Base-by-base conservation (phyloP, 2,888 invertebrate species). In the Patella ulyssiponensis region DNA sequence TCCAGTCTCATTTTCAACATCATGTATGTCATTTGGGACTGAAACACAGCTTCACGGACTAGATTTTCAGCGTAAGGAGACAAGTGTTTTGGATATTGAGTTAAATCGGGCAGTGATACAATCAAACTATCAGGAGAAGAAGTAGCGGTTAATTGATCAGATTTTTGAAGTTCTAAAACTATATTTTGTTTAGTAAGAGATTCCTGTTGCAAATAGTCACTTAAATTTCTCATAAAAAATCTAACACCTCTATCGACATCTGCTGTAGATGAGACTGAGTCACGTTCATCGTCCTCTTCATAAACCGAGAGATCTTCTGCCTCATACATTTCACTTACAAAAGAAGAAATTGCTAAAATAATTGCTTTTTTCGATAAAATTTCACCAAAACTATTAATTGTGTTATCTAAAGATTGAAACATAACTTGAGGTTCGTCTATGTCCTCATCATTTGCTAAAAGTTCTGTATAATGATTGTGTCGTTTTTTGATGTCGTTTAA, bases 21-120 rank as follows among this genome's bases (percentile, higher is more conserved):
- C 69, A 85, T 86, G 75, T 90, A 89, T 3, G 88, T 86, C 76
- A 92, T 85, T 53, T 92, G 94, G 1, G 96, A 96, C 79, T 94
- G 93, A 64, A 94, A 94, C 94, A 95, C 95, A 7, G 95, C 95
- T 86, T 95, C 95, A 53, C 95, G 94, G 27, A 95, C 94, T 56
- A 95, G 93, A 76, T 94, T 94, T 84, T 95, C 94, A 77, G 87
- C 85, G 84, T 88, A 84, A 12, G 81, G 80, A 56, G 84, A 81
- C 74, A 87, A 79, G 33, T 83, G 83, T 69, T 83, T 79, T n/a
- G 84, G 83, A 74, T 84, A 84, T 1, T 80, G 79, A 72, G 83
- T 83, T 44, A 86, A 79, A 73, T 84, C 83, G 69, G 88, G 86
- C 23, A 87, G 80, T 17, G 80, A 80, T 52, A 84, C 77, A 12